A percentile compares a stretch with the other conserved stretches of the same genome.
Conservation (phyloP, 2,797 vertebrate genomes). For the Rhodeus uyekii region DNA sequence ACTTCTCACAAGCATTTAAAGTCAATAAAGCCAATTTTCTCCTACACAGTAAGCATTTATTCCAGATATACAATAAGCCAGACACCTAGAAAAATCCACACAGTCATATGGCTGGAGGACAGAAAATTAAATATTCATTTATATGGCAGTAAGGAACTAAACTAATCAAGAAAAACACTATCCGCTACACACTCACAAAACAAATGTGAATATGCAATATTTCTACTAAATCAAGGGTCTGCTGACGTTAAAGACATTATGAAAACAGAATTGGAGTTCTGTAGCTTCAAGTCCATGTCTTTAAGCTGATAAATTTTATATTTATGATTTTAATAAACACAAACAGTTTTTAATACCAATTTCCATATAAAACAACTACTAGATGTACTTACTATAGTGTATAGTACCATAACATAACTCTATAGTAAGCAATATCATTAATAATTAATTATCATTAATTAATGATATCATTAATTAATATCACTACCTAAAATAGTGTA, state of each 20-base stretch:
- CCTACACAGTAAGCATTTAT: neutral
- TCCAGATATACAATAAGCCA: neutral
- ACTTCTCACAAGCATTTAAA: neutral
- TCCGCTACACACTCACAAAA: neutral
- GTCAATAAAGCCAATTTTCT: neutral
- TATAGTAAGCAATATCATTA: too few species aligned
- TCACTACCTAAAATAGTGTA: too few species aligned
- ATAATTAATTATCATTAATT: too few species aligned
- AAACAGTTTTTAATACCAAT: neutral
- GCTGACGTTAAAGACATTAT: neutral
- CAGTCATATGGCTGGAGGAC: neutral
- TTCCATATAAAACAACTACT: neutral
- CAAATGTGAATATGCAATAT: neutral
- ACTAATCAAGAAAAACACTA: neutral
- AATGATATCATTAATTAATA: too few species aligned
- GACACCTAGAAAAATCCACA: neutral
- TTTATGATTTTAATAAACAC: neutral
- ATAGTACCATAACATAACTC: too few species aligned
- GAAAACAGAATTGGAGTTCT: neutral
- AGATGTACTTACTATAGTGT: too few species aligned
- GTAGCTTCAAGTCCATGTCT: too few species aligned
- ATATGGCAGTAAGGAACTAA: neutral
- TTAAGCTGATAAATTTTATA: neutral
- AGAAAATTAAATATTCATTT: conserved; percentile 1
- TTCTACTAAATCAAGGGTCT: neutral